phyloP scores from a whole-genome alignment of 2,113 vertebrate species.

The Proterorhinus semilunaris region DNA sequence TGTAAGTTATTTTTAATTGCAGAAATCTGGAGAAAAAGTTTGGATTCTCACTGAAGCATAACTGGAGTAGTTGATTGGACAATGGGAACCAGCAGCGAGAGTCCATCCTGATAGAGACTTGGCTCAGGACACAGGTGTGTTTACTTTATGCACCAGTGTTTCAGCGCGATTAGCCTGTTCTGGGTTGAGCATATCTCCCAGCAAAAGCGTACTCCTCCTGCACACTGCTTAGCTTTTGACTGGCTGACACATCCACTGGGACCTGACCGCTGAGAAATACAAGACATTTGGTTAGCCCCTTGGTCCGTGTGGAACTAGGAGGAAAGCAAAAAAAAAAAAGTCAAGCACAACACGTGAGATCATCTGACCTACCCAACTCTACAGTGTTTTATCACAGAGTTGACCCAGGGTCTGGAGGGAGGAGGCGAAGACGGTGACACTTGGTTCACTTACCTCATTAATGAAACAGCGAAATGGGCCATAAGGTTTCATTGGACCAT shows the following conservation, averaged over 20 bases:
- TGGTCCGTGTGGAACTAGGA: constrained; percentile 25
- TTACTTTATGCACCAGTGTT: constrained; percentile 44
- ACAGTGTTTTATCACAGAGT: constrained; percentile 43
- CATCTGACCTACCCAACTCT: constrained; percentile 38
- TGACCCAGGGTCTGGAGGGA: constrained; percentile 14
- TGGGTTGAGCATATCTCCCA: constrained; percentile 24
- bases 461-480: constrained; percentile 15
- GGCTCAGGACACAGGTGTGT: constrained; percentile 65
- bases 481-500: constrained; percentile 35
- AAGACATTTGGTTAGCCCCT: constrained; percentile 22
- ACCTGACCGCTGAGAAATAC: constrained; percentile 31
- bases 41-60: constrained; percentile 6
- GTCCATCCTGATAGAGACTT: constrained; percentile 6
- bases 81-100: constrained; percentile 12
- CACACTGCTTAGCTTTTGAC: constrained; percentile 20
- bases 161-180: constrained; percentile 41
- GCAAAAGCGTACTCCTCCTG: constrained; percentile 26
- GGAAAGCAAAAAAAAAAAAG: constrained; percentile 28
- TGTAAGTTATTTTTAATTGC: constrained; percentile 1
- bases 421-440: constrained; percentile 23
- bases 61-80: constrained; percentile 23
- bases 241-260: constrained; percentile 34
- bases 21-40: not conserved
- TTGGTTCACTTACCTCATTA: constrained; percentile 39
- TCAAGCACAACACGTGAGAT: constrained; percentile 57